Base-by-base conservation (phyloP, 2,113 vertebrate genomes). In the Morphnarchus princeps region DNA sequence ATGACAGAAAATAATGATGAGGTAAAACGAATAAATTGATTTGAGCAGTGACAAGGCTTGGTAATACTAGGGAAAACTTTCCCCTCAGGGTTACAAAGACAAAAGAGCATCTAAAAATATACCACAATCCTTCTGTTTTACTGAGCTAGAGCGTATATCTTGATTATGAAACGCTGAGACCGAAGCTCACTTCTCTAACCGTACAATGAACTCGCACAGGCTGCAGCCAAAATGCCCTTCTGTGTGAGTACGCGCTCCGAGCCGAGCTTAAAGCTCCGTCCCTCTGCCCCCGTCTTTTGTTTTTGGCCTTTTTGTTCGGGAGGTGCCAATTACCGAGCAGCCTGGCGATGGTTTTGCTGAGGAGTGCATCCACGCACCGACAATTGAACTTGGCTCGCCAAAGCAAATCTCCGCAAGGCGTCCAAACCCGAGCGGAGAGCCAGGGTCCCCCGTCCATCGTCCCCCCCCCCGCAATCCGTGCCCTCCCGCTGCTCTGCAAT, bases 251-350 rank as follows among this genome's bases (percentile, higher is more conserved):
- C 0, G 2, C 0, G 5, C 79, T 36, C 78, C 78, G 47, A 77
- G 61, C 47, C 0, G 2, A 61, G 77, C 58, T 36, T 52, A 43
- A 55, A 82, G 62, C 70, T 76, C 6, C 0, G 13, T 49, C 65
- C 32, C 70, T 65, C 83, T 77, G 87, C 71, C 91, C 72, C 58
- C 26, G 1, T 47, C 20, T 72, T 95, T 84, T 89, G 43, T 72
- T 90, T 93, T 85, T 57, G 40, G 84, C 84, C 52, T 91, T 87
- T 93, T 87, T 92, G 70, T 91, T 89, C 42, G 77, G 71, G 38
- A 91, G 42, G 66, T 92, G 93, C 92, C 85, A 94, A 73, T 85
- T 82, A 47, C 62, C 29, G 67, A 55, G 57, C n/a, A 67, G 10
- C 14, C 77, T 95, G 92, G 91, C 61, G 29, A 0, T 4, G 19